Base-by-base conservation (phyloP, 2,113 vertebrate genomes). In the Amphilophus citrinellus region DNA sequence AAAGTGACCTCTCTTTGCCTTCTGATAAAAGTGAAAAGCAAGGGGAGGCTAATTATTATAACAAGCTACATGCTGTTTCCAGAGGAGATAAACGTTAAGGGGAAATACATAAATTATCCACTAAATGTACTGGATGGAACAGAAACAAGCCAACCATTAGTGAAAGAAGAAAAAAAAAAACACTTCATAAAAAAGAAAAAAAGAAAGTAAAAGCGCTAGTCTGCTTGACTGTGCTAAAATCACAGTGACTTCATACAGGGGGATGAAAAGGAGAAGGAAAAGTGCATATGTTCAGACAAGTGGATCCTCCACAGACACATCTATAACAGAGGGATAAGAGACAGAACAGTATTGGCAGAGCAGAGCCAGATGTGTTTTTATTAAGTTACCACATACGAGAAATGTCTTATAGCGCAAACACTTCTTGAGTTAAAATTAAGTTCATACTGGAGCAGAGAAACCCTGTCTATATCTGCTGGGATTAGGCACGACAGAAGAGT, bases 31-130 rank as follows among this genome's bases (percentile, higher is more conserved):
- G 79, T 53, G 27, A 57, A 59, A 53, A 76, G 62, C 79, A 58
- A 88, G n/a, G 13, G 83, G 76, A 87, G 85, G 27, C 87, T 89
- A 93, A 94, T 93, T 91, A 91, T 76, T 77, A 61, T 88, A 93
- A 94, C 89, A 77, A 77, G 91, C 90, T 66, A 77, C 80, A 89
- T 22, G 76, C 84, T 89, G 91, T 79, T 90, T 87, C 61, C 58
- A 82, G 80, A 53, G 63, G 20, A 90, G 80, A 84, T 76, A 86
- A 86, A 84, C 24, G 35, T 80, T 84, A 53, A 3, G 22, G 47
- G 58, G 79, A 58, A 62, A n/a, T 63, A 76, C 80, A 75, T 76
- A 61, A 79, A 75, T 82, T 2, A 83, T 90, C 66, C 63, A 47
- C 39, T 83, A 78, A 84, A 86, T 83, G 80, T n/a, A 85, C 27